A percentile compares a stretch with the other conserved stretches of the same genome.
phyloP scores from a whole-genome alignment of 2,113 vertebrate species.

The Scytalopus superciliaris region DNA sequence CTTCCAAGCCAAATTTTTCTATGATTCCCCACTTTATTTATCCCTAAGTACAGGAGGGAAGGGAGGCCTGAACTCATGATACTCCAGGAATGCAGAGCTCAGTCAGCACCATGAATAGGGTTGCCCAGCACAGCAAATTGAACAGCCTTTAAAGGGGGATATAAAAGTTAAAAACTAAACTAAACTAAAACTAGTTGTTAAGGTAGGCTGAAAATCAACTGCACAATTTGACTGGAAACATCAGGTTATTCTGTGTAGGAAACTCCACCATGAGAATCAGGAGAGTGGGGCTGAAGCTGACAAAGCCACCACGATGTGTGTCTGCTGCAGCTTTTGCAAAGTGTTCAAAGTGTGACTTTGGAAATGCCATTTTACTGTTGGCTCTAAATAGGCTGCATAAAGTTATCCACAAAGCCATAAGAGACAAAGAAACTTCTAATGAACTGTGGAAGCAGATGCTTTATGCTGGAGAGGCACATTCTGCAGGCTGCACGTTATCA shows the following conservation, averaged over 20 bases:
- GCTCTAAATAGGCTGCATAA: neutral
- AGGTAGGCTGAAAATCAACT: neutral
- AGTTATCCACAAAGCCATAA: conserved; percentile 7
- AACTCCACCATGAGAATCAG: neutral
- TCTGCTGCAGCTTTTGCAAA: neutral
- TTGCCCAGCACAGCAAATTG: neutral
- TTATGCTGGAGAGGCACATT: conserved; percentile 25
- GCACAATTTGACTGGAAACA: neutral
- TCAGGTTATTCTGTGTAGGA: neutral
- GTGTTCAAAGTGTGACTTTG: neutral
- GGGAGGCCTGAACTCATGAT: neutral
- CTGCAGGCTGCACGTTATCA: neutral
- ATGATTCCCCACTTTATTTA: neutral
- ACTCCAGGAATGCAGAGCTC: neutral
- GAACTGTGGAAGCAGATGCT: conserved; percentile 47
- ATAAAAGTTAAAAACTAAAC: no score
- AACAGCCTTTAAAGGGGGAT: neutral
- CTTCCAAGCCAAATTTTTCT: neutral
- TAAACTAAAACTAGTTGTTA: neutral
- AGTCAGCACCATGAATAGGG: neutral
- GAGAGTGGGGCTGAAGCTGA: neutral
- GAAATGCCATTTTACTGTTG: neutral
- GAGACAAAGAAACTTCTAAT: conserved; percentile 8
- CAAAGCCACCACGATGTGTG: accelerated
- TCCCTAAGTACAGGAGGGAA: neutral